Percentiles rank a stretch among this genome's conserved stretches.
phyloP scores from a whole-genome alignment of 2,113 vertebrate genomes.

The Neogobius melanostomus region DNA sequence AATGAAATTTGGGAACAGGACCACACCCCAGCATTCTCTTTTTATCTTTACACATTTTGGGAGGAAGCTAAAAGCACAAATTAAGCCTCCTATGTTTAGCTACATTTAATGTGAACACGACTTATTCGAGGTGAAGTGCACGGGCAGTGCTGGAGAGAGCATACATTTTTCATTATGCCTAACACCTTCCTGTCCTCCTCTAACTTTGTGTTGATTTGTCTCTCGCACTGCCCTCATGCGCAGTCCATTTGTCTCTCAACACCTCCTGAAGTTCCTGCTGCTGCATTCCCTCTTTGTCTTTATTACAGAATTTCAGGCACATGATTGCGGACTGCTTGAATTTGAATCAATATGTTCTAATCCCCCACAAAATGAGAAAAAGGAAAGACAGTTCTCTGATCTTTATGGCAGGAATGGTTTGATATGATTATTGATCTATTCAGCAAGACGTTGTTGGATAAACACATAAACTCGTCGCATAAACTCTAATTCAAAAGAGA shows the following conservation, averaged over 20 bases:
- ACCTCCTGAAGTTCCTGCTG: background rate
- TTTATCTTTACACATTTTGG: background rate
- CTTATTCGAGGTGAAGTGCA: slow-evolving; percentile 43
- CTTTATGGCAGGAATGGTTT: too few species aligned
- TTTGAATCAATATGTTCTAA: background rate
- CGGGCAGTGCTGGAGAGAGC: slow-evolving; percentile 28
- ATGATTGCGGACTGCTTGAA: too few species aligned
- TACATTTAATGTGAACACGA: slow-evolving; percentile 55
- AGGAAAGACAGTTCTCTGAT: background rate
- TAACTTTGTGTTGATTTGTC: slow-evolving; percentile 26
- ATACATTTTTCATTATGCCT: slow-evolving; percentile 55
- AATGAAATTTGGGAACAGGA: too few species aligned
- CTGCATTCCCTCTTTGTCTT: slow-evolving; percentile 14
- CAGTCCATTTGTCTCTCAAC: slow-evolving; percentile 9
- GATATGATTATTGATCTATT: too few species aligned
- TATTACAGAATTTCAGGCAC: slow-evolving; percentile 1
- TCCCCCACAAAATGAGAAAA: background rate
- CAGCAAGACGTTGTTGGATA: too few species aligned
- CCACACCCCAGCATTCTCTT: too few species aligned
- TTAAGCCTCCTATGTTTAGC: slow-evolving; percentile 29
- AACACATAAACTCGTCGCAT: too few species aligned
- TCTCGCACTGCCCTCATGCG: background rate
- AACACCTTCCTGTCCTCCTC: slow-evolving; percentile 10
- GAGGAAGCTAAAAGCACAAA: slow-evolving; percentile 12
- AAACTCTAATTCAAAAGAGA: background rate